Evolutionary conservation across 2,797 vertebrate species (phyloP).

Genomic region (Galaxias olidus): DNA sequence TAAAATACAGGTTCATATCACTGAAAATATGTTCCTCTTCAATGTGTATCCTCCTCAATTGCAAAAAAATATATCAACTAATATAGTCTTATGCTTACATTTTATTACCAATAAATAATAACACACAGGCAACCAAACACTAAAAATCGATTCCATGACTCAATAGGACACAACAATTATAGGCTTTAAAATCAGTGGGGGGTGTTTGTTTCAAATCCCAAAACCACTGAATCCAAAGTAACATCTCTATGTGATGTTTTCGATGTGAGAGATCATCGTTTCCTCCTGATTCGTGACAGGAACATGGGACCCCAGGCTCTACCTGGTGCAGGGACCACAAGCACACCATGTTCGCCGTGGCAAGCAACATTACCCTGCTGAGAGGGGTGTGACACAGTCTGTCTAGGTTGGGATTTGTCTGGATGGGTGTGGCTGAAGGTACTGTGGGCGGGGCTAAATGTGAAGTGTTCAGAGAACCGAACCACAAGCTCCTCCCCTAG

Average conservation of each 20-base stretch:
- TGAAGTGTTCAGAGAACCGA: slow-evolving; percentile 79
- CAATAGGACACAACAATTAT: too few species aligned
- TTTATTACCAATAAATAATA: too few species aligned
- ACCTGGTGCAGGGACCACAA: slow-evolving; percentile 85
- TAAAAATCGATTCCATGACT: too few species aligned
- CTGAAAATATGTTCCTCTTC: too few species aligned
- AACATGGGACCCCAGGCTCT: slow-evolving; percentile 96
- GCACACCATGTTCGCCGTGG: slow-evolving; percentile 71
- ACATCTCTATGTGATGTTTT: slow-evolving; percentile 2
- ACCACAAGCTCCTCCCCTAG: slow-evolving; percentile 74
- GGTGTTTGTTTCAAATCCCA: background rate
- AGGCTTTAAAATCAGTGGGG: too few species aligned
- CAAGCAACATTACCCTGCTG: slow-evolving; percentile 15
- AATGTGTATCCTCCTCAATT: too few species aligned
- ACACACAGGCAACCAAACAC: too few species aligned
- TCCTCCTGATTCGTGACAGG: slow-evolving; percentile 83
- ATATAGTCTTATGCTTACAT: too few species aligned
- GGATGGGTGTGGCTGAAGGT: slow-evolving; percentile 14
- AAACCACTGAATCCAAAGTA: background rate
- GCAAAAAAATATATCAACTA: too few species aligned
- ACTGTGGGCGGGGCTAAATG: slow-evolving; percentile 63
- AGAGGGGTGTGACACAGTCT: slow-evolving; percentile 16
- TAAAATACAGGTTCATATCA: too few species aligned
- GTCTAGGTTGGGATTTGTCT: background rate
- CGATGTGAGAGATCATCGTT: slow-evolving; percentile 27